Evolutionary conservation across 2,113 vertebrate species (phyloP).

Genomic region (Sinocyclocheilus anshuiensis): DNA sequence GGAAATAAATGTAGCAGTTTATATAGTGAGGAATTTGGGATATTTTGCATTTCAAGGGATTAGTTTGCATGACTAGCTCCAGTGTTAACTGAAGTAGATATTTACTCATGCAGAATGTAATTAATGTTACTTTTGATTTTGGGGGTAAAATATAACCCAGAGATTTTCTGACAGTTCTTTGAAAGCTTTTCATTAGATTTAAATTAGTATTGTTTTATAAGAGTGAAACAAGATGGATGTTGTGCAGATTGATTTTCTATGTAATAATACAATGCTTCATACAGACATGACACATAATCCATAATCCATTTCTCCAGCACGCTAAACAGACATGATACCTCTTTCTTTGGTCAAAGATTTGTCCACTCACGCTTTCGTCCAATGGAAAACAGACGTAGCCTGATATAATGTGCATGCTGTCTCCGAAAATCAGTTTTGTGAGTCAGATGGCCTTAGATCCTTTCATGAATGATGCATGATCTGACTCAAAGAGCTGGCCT

Average conservation of each 20-base stretch:
- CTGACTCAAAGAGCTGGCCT: conserved; percentile 47
- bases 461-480: conserved; percentile 63
- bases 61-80: not conserved
- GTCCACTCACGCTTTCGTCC: conserved; percentile 27
- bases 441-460: conserved; percentile 53
- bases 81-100: not conserved
- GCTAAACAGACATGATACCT: not conserved
- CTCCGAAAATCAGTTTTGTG: conserved; percentile 48
- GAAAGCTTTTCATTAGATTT: not conserved
- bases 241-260: not conserved
- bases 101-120: not conserved
- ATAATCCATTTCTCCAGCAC: conserved; percentile 7
- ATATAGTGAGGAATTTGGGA: not conserved
- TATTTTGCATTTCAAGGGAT: not conserved
- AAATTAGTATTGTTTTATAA: not conserved
- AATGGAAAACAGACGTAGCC: conserved; percentile 5
- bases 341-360: not conserved
- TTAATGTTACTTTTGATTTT: not conserved
- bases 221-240: not conserved
- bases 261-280: conserved; percentile 10
- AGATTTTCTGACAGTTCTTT: not conserved
- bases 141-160: not conserved
- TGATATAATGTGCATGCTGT: conserved; percentile 37
- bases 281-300: conserved; percentile 13
- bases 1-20: not conserved